Conservation (phyloP, 2,113 vertebrate genomes). For the Trogon melanurus region DNA sequence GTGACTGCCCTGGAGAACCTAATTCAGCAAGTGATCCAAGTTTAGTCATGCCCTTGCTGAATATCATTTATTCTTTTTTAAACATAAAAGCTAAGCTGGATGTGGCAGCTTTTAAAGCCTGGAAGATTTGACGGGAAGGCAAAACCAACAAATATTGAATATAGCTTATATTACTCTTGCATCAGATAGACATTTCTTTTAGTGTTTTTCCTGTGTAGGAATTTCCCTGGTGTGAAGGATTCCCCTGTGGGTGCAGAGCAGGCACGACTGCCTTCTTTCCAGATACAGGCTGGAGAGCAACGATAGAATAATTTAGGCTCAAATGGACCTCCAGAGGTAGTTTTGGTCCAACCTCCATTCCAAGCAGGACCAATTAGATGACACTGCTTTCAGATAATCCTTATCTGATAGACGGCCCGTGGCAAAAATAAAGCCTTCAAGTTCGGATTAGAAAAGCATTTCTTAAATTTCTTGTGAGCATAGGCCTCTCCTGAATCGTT, state of each 20-base stretch:
- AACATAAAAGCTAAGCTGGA: not conserved
- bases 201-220: not conserved
- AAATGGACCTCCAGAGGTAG: not conserved
- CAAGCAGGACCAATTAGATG: not conserved
- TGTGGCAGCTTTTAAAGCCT: not conserved
- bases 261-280: not conserved
- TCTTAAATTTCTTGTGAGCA: not conserved
- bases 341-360: not conserved
- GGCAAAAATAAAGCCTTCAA: not conserved
- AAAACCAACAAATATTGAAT: not conserved
- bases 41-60: not conserved
- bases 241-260: not conserved
- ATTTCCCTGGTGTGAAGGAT: not conserved
- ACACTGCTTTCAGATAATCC: not conserved
- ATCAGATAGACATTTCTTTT: not conserved
- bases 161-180: not conserved
- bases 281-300: not conserved
- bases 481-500: not conserved
- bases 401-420: not conserved
- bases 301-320: not conserved
- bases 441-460: slow-evolving; percentile 16
- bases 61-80: not conserved
- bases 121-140: not conserved
- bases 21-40: not conserved
- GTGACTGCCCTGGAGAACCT: not conserved